Evolutionary conservation across 2,113 vertebrate genomes (phyloP).

Genomic region (Arvicanthis niloticus): DNA sequence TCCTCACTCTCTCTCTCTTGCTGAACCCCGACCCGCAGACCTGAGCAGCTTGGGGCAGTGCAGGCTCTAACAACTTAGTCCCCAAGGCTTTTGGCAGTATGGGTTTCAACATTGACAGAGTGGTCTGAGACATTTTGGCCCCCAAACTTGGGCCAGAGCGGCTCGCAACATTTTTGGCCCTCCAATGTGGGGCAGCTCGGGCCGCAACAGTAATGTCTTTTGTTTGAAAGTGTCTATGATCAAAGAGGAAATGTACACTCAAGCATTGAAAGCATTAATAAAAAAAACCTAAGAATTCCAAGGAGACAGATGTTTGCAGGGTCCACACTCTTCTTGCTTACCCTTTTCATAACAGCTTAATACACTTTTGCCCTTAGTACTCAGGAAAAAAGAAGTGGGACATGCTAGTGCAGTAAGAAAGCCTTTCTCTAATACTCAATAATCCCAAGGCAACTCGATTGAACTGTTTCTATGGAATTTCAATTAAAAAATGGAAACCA

Average conservation of each 20-base stretch:
- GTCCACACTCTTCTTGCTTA: background rate
- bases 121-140: too few relatives aligned
- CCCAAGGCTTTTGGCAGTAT: too few relatives aligned
- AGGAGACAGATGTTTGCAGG: background rate
- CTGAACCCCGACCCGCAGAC: too few relatives aligned
- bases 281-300: conserved; percentile 32
- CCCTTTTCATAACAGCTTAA: background rate
- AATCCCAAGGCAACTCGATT: background rate
- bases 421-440: background rate
- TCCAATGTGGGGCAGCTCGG: too few relatives aligned
- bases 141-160: too few relatives aligned
- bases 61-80: too few relatives aligned
- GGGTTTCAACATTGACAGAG: too few relatives aligned
- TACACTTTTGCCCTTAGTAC: background rate
- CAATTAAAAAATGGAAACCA: background rate
- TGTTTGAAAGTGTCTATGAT: background rate
- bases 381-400: background rate
- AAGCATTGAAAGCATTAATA: background rate
- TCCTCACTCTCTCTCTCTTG: too few relatives aligned
- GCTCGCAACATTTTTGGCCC: too few relatives aligned
- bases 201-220: background rate
- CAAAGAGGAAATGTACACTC: background rate
- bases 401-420: background rate
- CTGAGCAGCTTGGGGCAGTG: too few relatives aligned
- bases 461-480: background rate